phyloP scores from a whole-genome alignment of 1,140 invertebrate species.

The Carposina sasakii region DNA sequence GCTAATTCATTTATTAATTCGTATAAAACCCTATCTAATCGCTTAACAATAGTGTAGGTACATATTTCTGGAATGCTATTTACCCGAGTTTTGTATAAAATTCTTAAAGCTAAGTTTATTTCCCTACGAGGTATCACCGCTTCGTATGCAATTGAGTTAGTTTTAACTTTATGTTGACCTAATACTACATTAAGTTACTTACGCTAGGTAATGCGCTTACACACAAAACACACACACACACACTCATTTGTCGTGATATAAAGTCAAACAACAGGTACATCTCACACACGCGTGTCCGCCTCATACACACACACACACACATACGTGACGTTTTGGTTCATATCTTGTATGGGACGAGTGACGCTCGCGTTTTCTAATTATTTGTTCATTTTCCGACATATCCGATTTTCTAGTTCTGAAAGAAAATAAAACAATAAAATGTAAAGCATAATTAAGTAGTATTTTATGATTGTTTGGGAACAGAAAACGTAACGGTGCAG shows the following conservation, averaged over 20 bases:
- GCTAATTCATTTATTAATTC: too few relatives aligned
- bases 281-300: neutral
- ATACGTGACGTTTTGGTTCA: slow-evolving; percentile 24
- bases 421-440: too few relatives aligned
- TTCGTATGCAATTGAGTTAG: neutral
- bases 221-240: slow-evolving; percentile 14
- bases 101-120: neutral
- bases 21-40: too few relatives aligned
- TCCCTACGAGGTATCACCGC: neutral
- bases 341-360: slow-evolving; percentile 22
- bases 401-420: slow-evolving; percentile 1
- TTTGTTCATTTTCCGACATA: slow-evolving; percentile 23
- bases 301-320: slow-evolving; percentile 10
- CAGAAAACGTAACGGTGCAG: too few relatives aligned
- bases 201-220: too few relatives aligned
- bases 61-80: too few relatives aligned
- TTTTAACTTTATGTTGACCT: neutral
- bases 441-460: too few relatives aligned
- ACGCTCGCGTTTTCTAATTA: slow-evolving; percentile 11
- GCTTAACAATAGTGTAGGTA: too few relatives aligned
- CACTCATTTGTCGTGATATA: too few relatives aligned
- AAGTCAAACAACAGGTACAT: slow-evolving; percentile 9
- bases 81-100: slow-evolving; percentile 3
- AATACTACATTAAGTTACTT: neutral
- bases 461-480: too few relatives aligned